Conservation (phyloP, 2,113 vertebrate genomes). For the Suncus etruscus region DNA sequence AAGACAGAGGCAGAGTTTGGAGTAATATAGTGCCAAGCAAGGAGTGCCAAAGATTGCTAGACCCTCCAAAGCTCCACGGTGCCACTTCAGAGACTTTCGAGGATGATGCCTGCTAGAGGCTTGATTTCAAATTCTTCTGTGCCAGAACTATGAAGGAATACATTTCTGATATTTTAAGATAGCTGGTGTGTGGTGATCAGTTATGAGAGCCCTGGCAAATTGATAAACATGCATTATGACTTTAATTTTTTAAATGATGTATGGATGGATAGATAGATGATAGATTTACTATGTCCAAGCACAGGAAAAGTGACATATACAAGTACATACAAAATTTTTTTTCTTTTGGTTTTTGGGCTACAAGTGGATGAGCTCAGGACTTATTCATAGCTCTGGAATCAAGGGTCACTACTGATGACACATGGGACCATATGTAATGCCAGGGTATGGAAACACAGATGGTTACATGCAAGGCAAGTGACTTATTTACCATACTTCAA, state of each 20-base stretch:
- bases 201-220: not conserved
- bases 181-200: not conserved
- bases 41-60: not conserved
- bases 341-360: too few species aligned
- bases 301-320: not conserved
- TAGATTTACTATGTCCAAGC: rapidly evolving
- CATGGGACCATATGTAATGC: too few species aligned
- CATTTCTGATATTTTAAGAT: not conserved
- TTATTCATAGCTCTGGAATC: too few species aligned
- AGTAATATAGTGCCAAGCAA: not conserved
- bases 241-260: not conserved
- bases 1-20: not conserved
- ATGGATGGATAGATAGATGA: not conserved
- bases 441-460: too few species aligned
- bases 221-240: not conserved
- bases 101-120: not conserved
- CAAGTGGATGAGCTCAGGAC: too few species aligned
- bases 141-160: not conserved
- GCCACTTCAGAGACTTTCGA: not conserved
- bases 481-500: too few species aligned
- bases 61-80: not conserved
- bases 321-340: not conserved
- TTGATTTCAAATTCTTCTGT: not conserved
- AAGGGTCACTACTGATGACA: too few species aligned
- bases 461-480: too few species aligned